A percentile compares a stretch with the other conserved stretches of the same genome.
These are phyloP conservation scores for Callopanchax toddi DNA, from an alignment of 2,113 vertebrate genomes.

Conservation along the genomic window DNA sequence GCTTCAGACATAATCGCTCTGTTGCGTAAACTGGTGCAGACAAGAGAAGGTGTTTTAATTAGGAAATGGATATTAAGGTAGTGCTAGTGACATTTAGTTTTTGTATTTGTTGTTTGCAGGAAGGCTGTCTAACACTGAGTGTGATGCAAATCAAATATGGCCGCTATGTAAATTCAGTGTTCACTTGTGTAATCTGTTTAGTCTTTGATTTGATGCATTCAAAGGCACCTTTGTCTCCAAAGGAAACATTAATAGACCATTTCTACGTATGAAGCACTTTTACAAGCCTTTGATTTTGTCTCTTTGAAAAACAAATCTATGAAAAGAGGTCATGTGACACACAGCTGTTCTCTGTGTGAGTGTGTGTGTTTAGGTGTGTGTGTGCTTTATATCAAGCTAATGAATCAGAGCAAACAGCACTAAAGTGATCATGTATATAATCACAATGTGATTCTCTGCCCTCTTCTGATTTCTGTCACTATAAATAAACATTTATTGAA, in stretches of 20 bases:
- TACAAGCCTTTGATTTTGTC: slow-evolving; percentile 67
- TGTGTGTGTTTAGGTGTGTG: slow-evolving; percentile 11
- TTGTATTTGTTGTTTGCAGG: slow-evolving; percentile 10
- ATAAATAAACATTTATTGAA: slow-evolving; percentile 43
- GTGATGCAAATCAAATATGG: slow-evolving; percentile 51
- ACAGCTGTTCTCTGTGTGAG: slow-evolving; percentile 45
- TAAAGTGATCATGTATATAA: slow-evolving; percentile 60
- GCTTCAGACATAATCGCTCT: neutral
- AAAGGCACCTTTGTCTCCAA: slow-evolving; percentile 73
- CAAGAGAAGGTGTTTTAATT: neutral
- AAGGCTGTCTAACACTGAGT: slow-evolving; percentile 2
- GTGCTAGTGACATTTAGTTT: neutral
- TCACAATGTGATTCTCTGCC: slow-evolving; percentile 44
- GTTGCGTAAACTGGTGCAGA: slow-evolving; percentile 7
- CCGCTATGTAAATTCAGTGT: slow-evolving; percentile 45
- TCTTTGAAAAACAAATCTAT: slow-evolving; percentile 68
- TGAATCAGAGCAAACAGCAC: slow-evolving; percentile 62
- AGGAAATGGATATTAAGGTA: neutral
- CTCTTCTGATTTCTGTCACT: slow-evolving; percentile 41
- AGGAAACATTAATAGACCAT: slow-evolving; percentile 64
- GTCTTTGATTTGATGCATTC: slow-evolving; percentile 70
- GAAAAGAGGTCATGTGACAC: slow-evolving; percentile 64
- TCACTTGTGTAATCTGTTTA: slow-evolving; percentile 49
- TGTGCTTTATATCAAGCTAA: slow-evolving; percentile 39
- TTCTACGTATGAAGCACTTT: slow-evolving; percentile 63